These are phyloP conservation scores for Glossosoma conforme DNA, from an alignment of 1,140 invertebrate species.

Conservation along the genomic window DNA sequence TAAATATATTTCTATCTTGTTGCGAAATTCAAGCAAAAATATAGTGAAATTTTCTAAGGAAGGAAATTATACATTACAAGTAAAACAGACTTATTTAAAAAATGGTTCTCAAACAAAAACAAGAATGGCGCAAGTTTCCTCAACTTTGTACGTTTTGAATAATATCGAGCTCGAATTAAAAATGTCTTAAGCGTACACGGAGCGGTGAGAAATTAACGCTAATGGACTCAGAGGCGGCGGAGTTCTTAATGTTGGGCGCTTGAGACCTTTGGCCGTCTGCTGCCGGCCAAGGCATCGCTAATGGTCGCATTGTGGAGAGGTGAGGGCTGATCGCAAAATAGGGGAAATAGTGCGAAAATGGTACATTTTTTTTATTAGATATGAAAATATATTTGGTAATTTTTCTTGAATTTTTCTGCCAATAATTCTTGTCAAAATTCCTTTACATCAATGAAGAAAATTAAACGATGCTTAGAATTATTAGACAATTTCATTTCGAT, in stretches of 20 bases:
- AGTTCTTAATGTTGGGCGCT: not conserved
- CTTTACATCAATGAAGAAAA: too few species aligned
- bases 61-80: too few species aligned
- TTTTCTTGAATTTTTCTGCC: too few species aligned
- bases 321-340: not conserved
- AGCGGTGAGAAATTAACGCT: conserved; percentile 1
- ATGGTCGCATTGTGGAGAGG: conserved; percentile 3
- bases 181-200: conserved; percentile 3
- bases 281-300: not conserved
- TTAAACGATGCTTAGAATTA: too few species aligned
- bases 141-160: not conserved
- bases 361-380: too few species aligned
- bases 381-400: too few species aligned
- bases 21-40: too few species aligned
- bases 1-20: too few species aligned
- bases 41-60: too few species aligned
- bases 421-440: too few species aligned
- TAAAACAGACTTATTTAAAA: too few species aligned
- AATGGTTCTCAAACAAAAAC: not conserved
- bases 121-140: not conserved
- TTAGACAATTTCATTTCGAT: too few species aligned
- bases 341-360: not conserved
- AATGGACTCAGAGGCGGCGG: not conserved
- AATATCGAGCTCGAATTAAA: not conserved
- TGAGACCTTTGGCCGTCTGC: not conserved